Evolutionary conservation across 2,888 invertebrate species (phyloP).

Genomic region (Nasonia oneida): DNA sequence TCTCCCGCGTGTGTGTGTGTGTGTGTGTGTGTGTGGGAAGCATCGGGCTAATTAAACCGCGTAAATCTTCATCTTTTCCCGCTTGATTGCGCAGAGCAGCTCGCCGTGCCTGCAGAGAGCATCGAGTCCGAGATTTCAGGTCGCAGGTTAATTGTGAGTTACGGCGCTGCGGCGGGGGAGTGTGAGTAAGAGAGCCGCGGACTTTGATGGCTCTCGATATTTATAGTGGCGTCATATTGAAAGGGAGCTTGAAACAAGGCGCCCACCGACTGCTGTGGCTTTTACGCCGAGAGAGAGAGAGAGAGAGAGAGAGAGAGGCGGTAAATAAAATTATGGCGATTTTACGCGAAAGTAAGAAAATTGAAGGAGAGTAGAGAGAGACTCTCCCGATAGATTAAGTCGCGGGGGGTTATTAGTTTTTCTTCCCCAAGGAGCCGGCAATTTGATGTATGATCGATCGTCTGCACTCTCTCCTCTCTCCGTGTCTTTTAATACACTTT

Average conservation of each 20-base stretch:
- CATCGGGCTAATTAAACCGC: constrained; percentile 58
- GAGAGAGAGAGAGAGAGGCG: constrained; percentile 23
- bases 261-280: constrained; percentile 3
- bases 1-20: neutral
- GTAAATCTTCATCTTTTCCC: constrained; percentile 60
- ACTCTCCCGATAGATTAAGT: constrained; percentile 47
- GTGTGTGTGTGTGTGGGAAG: neutral
- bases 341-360: constrained; percentile 55
- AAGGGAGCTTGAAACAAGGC: constrained; percentile 5
- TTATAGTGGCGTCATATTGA: constrained; percentile 49
- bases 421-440: neutral
- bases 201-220: constrained; percentile 56
- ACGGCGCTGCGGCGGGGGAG: constrained; percentile 14
- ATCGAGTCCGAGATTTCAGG: constrained; percentile 46
- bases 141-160: constrained; percentile 58
- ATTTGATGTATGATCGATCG: neutral
- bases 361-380: constrained; percentile 24
- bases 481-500: constrained; percentile 49
- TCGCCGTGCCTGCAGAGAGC: neutral
- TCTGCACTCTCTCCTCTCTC: neutral
- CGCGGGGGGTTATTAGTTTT: constrained; percentile 54
- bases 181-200: neutral
- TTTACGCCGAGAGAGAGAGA: neutral
- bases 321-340: constrained; percentile 61
- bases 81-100: neutral